These are phyloP conservation scores for Macaria liturata DNA, from an alignment of 2,888 invertebrate species.

Conservation along the genomic window DNA sequence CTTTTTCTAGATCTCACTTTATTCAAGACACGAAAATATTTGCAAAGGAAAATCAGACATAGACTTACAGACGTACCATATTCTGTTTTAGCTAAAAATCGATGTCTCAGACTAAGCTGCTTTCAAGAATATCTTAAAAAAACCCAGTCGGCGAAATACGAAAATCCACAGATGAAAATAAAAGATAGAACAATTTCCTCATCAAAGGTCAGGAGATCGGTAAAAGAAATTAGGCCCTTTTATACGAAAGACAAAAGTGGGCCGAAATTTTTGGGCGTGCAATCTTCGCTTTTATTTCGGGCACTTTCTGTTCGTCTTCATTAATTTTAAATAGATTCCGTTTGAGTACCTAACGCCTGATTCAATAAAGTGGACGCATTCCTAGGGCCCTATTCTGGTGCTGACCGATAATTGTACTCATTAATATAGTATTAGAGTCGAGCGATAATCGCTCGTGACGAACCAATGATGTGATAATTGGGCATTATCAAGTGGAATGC, in stretches of 20 bases:
- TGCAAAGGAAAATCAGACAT: neutral
- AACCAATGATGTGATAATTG: too few relatives aligned
- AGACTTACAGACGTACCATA: too few relatives aligned
- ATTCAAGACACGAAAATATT: slow-evolving; percentile 10
- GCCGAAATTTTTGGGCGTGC: slow-evolving; percentile 17
- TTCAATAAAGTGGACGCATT: slow-evolving; percentile 41
- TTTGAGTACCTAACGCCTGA: slow-evolving; percentile 33
- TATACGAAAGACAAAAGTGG: slow-evolving; percentile 16
- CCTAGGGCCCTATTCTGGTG: slow-evolving; percentile 40
- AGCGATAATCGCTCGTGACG: too few relatives aligned
- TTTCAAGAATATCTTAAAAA: too few relatives aligned
- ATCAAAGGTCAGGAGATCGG: slow-evolving; percentile 14
- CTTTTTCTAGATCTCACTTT: slow-evolving; percentile 15
- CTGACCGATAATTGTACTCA: neutral
- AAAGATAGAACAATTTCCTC: slow-evolving; percentile 3
- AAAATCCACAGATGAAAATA: slow-evolving; percentile 2
- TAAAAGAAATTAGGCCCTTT: slow-evolving; percentile 22
- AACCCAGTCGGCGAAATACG: neutral
- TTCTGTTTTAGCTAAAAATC: too few relatives aligned
- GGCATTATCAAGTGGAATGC: too few relatives aligned
- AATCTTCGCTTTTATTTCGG: slow-evolving; percentile 17
- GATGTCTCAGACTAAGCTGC: too few relatives aligned
- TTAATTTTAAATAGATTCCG: slow-evolving; percentile 39
- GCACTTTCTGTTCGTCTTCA: slow-evolving; percentile 24
- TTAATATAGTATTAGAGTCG: too few relatives aligned